These are phyloP conservation scores for Drosophila micromelanica DNA, from an alignment of 1,140 invertebrate genomes.

Conservation along the genomic window DNA sequence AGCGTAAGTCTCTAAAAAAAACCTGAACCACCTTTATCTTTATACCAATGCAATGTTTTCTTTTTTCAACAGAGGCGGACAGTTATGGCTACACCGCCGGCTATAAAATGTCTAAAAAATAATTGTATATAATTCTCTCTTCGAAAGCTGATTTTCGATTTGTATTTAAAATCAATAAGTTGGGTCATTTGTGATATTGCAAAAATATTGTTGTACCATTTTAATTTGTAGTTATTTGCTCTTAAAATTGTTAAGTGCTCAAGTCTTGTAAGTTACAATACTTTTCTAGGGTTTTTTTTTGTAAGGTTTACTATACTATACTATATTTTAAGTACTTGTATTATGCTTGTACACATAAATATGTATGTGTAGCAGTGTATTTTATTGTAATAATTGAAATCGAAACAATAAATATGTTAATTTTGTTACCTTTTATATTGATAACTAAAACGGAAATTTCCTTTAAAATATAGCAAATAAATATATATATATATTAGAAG, in stretches of 20 bases:
- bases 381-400: conserved; percentile 30
- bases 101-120: conserved; percentile 68
- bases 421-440: conserved; percentile 47
- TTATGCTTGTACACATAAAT: conserved; percentile 12
- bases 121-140: conserved; percentile 8
- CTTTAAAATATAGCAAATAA: not conserved
- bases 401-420: conserved; percentile 39
- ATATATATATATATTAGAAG: not conserved
- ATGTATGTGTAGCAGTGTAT: conserved; percentile 27
- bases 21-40: too few relatives aligned
- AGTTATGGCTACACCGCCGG: conserved; percentile 73
- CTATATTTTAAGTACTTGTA: conserved; percentile 25
- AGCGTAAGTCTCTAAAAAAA: conserved; percentile 84
- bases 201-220: conserved; percentile 69
- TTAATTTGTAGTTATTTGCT: conserved; percentile 48
- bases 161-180: conserved; percentile 69
- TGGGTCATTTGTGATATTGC: conserved; percentile 81
- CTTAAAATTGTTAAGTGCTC: conserved; percentile 4
- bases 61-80: conserved; percentile 65
- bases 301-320: conserved; percentile 40
- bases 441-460: not conserved
- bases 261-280: conserved; percentile 14
- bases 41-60: not conserved
- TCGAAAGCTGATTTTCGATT: conserved; percentile 40
- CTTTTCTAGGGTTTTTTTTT: conserved; percentile 46